phyloP scores from a whole-genome alignment of 2,797 vertebrate species.

The Neomorphus geoffroyi region DNA sequence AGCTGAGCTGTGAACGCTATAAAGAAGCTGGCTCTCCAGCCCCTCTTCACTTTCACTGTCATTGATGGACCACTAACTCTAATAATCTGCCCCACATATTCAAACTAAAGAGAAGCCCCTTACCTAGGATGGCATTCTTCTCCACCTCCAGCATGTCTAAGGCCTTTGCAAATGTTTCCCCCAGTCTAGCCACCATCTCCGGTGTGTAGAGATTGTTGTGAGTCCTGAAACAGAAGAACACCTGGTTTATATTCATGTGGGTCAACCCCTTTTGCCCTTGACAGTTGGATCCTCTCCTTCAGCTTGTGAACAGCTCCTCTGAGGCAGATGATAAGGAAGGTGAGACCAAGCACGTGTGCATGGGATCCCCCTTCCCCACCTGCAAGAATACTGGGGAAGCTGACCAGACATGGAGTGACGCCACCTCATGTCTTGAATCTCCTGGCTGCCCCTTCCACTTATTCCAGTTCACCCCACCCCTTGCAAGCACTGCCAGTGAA shows the following conservation, averaged over 20 bases:
- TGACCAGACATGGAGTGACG: conserved; percentile 62
- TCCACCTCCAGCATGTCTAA: conserved; percentile 92
- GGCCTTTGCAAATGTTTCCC: conserved; percentile 84
- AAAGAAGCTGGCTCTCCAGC: not conserved
- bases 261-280: not conserved
- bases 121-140: conserved; percentile 91
- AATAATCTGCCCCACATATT: not conserved
- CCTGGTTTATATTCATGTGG: conserved; percentile 8
- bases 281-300: conserved; percentile 67
- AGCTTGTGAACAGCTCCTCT: conserved; percentile 65
- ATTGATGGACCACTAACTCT: not conserved
- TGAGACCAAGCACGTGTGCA: conserved; percentile 68
- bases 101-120: not conserved
- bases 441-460: conserved; percentile 27
- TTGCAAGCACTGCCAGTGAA: conserved; percentile 4
- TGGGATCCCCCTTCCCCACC: conserved; percentile 71
- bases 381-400: conserved; percentile 53
- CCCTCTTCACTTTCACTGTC: not conserved
- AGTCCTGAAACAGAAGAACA: conserved; percentile 82
- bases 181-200: conserved; percentile 89
- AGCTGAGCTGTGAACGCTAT: not conserved
- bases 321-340: conserved; percentile 69
- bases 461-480: conserved; percentile 45
- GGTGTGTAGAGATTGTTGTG: conserved; percentile 90
- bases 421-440: conserved; percentile 59